Evolutionary conservation across 2,888 invertebrate species (phyloP), one percentile per base, ranked within the genome.

Genomic region (Allacma fusca): DNA sequence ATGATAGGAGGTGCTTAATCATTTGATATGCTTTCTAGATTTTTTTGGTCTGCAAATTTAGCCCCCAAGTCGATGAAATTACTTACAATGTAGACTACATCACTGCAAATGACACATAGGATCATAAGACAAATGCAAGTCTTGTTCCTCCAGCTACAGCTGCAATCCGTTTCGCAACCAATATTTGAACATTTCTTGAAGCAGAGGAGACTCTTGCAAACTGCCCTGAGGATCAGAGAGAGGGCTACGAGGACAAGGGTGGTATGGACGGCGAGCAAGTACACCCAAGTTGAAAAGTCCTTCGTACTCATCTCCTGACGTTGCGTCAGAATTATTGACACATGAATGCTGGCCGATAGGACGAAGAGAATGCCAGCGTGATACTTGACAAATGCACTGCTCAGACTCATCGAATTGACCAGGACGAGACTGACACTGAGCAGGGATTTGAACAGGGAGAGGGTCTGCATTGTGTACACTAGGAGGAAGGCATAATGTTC

Each of bases 71-170:
- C n/a, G n/a, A n/a, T n/a, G n/a, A n/a, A 29, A 13, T 1, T 7
- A 69, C 76, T 76, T 69, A 76, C 76, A 69, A 76, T 67, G 67
- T 57, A 76, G 4, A 69, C 59, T 21, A n/a, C 57, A 40, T 76
- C 68, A 16, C 68, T 76, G 24, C 57, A 76, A 12, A 76, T 29
- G 24, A 69, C 67, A 62, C 67, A 67, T 29, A 69, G 19, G 34
- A 69, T 29, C 76, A 76, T 69, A 12, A 76, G 76, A 43, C 69
- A 69, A 23, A 76, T 13, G 34, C 76, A 76, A 24, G 69, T 76
- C 40, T 76, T 76, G 19, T 67, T 40, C 43, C 69, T 57, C 76
- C 76, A 76, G 57, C n/a, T 62, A 26, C 69, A 76, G 1, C 28
- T 34, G 40, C 76, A 76, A 23, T 50, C 69, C 1, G 29, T 16